Evolutionary conservation across 2,113 vertebrate genomes (phyloP).

Genomic region (Bungarus multicinctus): DNA sequence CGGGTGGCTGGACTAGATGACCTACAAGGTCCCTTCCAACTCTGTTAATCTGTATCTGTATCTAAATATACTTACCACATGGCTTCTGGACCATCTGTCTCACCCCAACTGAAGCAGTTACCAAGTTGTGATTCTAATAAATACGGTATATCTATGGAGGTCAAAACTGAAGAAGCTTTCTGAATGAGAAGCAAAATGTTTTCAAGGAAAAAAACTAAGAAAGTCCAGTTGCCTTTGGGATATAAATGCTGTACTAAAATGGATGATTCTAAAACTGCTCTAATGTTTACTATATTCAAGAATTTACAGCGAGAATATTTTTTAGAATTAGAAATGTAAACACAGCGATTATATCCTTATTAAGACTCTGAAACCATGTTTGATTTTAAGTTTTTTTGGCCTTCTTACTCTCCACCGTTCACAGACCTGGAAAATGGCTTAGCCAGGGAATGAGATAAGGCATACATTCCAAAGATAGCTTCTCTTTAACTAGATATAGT

Average conservation of each 20-base stretch:
- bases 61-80: too few species aligned
- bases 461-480: neutral
- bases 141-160: too few species aligned
- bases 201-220: too few species aligned
- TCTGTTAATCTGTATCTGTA: too few species aligned
- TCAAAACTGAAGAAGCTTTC: too few species aligned
- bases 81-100: too few species aligned
- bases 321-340: neutral
- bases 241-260: neutral
- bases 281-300: neutral
- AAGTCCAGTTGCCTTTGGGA: neutral
- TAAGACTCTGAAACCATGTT: neutral
- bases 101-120: too few species aligned
- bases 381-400: neutral
- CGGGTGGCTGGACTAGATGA: too few species aligned
- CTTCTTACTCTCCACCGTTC: neutral
- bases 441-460: neutral
- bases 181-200: too few species aligned
- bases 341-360: neutral
- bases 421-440: neutral
- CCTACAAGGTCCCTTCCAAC: too few species aligned
- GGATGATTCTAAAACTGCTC: neutral
- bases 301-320: neutral
- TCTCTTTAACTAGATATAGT: neutral
- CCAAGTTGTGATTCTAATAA: too few species aligned